phyloP scores from a whole-genome alignment of 1,140 invertebrate genomes.

The Drosophila bocqueti region DNA sequence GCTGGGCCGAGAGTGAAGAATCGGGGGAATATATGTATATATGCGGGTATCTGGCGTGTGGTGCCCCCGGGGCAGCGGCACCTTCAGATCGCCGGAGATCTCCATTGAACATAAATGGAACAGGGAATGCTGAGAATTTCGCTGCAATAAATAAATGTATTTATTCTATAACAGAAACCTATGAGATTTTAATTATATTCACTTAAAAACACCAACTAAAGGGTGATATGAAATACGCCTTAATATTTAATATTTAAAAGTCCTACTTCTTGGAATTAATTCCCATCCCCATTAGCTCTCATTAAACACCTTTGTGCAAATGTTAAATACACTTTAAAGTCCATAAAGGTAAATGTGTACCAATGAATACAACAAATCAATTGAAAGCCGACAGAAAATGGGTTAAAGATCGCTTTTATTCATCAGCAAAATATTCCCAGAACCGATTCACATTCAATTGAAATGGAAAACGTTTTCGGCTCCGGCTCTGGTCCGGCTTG shows the following conservation, averaged over 20 bases:
- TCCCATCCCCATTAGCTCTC: neutral
- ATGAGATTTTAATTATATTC: neutral
- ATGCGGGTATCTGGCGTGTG: slow-evolving; percentile 15
- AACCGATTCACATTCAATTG: slow-evolving; percentile 60
- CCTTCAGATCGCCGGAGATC: slow-evolving; percentile 30
- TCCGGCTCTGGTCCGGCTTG: slow-evolving; percentile 23
- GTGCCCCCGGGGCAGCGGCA: slow-evolving; percentile 32
- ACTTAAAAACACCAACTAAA: neutral
- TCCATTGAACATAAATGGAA: neutral
- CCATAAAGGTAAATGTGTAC: neutral
- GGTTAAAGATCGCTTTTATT: slow-evolving; percentile 26
- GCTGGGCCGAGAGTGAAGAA: slow-evolving; percentile 10
- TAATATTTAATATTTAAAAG: neutral
- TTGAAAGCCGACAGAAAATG: slow-evolving; percentile 2
- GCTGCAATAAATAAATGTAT: neutral
- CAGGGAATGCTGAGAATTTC: too few species aligned
- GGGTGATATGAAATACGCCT: neutral
- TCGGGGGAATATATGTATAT: slow-evolving; percentile 25
- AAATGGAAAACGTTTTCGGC: slow-evolving; percentile 51
- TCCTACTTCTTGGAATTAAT: too few species aligned
- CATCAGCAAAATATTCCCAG: slow-evolving; percentile 14
- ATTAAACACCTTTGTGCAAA: neutral
- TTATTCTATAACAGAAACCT: neutral
- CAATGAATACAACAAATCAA: neutral
- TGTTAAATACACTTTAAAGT: neutral